Conservation (phyloP, 64 coral and sea anemone genomes). For the Stichodactyla helianthus region DNA sequence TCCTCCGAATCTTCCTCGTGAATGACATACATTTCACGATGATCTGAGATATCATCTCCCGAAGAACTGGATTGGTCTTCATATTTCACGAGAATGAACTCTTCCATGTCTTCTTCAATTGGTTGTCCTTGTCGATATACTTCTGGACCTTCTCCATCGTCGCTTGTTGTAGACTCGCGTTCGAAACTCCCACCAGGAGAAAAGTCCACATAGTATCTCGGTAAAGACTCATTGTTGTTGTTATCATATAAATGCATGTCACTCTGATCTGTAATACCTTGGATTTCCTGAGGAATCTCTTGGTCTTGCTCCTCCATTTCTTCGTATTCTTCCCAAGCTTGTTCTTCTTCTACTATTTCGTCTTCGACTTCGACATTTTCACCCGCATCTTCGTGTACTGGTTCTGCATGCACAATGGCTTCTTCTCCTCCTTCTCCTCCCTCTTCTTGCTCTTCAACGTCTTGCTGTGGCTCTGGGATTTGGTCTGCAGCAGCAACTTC, state of each 20-base stretch:
- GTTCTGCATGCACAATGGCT: neutral
- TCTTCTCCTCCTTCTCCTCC: neutral
- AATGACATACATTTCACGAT: constrained; percentile 89
- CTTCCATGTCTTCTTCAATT: constrained; percentile 83
- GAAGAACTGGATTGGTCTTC: constrained; percentile 70
- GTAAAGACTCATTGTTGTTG: constrained; percentile 30
- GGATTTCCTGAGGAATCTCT: neutral
- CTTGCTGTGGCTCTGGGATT: constrained; percentile 19
- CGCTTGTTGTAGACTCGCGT: constrained; percentile 54
- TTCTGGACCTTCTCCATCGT: constrained; percentile 55
- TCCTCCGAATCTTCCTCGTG: constrained; percentile 72
- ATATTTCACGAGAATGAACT: constrained; percentile 83
- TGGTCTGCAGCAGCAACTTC: neutral
- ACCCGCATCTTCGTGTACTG: neutral
- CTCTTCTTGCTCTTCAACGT: neutral
- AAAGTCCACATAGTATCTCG: constrained; percentile 82
- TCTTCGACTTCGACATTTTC: neutral
- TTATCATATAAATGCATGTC: constrained; percentile 67
- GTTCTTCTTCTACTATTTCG: neutral
- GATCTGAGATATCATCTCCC: constrained; percentile 68
- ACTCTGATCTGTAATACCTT: constrained; percentile 32
- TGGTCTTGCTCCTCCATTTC: constrained; percentile 18
- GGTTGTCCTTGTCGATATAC: constrained; percentile 78
- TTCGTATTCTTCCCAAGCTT: constrained; percentile 1
- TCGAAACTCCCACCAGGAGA: constrained; percentile 82